These are phyloP conservation scores for Zapus hudsonius DNA, from an alignment of 2,113 vertebrate genomes.

Conservation along the genomic window DNA sequence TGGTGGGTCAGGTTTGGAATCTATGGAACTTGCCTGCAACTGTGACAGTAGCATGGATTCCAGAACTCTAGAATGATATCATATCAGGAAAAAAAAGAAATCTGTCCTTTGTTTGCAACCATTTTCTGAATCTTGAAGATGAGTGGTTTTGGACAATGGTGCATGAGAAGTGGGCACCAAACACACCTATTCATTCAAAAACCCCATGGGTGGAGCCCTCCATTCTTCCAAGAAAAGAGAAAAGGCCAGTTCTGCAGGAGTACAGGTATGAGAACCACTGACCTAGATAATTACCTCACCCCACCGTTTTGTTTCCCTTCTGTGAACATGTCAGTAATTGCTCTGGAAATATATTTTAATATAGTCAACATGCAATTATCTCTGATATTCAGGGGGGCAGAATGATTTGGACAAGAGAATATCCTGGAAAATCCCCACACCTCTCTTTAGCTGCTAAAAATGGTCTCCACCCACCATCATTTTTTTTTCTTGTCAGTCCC, in stretches of 20 bases:
- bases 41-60: neutral
- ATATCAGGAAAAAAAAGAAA: conserved; percentile 32
- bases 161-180: neutral
- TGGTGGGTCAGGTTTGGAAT: too few relatives aligned
- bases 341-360: conserved; percentile 67
- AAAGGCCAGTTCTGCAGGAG: neutral
- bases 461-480: neutral
- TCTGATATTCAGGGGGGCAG: conserved; percentile 63
- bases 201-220: neutral
- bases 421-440: conserved; percentile 20
- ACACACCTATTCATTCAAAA: neutral
- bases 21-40: too few relatives aligned
- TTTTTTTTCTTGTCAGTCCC: neutral
- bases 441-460: neutral
- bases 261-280: conserved; percentile 29
- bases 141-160: neutral
- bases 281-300: conserved; percentile 58
- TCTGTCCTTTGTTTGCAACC: neutral
- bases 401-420: conserved; percentile 64
- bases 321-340: conserved; percentile 61
- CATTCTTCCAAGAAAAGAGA: neutral
- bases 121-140: neutral
- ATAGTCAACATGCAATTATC: conserved; percentile 64
- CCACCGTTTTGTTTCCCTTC: conserved; percentile 43
- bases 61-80: conserved; percentile 13